A percentile compares a stretch with the other conserved stretches of the same genome.
phyloP scores from a whole-genome alignment of 92 coral and sea anemone genomes.

The Metridium senile region DNA sequence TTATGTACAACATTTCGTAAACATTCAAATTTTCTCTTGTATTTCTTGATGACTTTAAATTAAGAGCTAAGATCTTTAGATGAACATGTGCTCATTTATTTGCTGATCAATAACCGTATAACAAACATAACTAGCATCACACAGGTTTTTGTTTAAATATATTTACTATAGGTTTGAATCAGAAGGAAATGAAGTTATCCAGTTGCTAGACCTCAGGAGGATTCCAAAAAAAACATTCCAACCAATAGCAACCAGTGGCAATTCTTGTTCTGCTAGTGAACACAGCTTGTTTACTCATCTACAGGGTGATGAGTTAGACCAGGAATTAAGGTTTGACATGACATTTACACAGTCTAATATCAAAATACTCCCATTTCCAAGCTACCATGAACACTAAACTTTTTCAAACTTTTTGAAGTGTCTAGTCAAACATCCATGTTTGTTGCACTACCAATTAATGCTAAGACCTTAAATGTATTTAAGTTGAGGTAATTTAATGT shows the following conservation, averaged over 20 bases:
- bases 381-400: not conserved
- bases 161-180: conserved; percentile 24
- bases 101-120: too few species aligned
- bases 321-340: conserved; percentile 28
- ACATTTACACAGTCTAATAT: too few species aligned
- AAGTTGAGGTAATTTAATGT: too few species aligned
- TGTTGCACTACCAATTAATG: too few species aligned
- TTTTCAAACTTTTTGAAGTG: too few species aligned
- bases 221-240: conserved; percentile 8
- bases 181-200: conserved; percentile 20
- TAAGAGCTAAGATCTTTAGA: too few species aligned
- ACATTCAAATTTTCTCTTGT: too few species aligned
- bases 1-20: too few species aligned
- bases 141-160: not conserved
- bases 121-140: too few species aligned
- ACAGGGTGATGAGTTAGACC: conserved; percentile 28
- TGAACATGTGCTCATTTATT: not conserved
- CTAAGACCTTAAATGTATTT: too few species aligned
- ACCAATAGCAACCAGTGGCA: not conserved
- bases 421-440: too few species aligned
- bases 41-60: too few species aligned
- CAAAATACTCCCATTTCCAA: not conserved
- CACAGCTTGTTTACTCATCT: conserved; percentile 31
- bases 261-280: not conserved
- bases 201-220: conserved; percentile 14